Evolutionary conservation across 2,113 vertebrate species (phyloP), one percentile per base, ranked within the genome.

Genomic region (Anhinga anhinga): DNA sequence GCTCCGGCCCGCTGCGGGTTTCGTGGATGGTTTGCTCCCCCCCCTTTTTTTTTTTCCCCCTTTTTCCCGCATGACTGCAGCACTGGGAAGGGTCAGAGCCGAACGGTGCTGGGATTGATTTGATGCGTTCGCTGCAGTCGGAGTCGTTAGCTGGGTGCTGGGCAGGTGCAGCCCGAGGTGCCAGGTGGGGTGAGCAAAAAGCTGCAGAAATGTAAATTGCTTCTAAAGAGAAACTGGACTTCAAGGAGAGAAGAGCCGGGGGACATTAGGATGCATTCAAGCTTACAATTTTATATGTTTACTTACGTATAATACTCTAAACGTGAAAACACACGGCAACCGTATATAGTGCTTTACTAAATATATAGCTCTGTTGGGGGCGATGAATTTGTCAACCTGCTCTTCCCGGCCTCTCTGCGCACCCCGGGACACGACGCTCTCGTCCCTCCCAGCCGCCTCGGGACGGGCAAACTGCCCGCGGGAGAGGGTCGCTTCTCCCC

Each of bases 371-470:
- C 40, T 0, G 2, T 1, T 16, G 65, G 29, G 25, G 29, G 25
- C 9, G 22, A 8, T 25, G 13, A 3, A 13, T 38, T 49, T 63
- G 55, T 42, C 61, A 29, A 9, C 13, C 26, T n/a, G 26, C 45
- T 38, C 45, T 9, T 47, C n/a, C 36, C 1, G 3, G 25, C 10
- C 49, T 8, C 49, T 16, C 27, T 25, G 11, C 21, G 6, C 66
- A 3, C 11, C 7, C 19, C 0, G 0, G 66, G 27, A 45, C 12
- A 1, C 0, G 1, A 5, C 0, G 2, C 23, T 49, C 45, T 17
- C 2, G 0, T 16, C 44, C 38, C 10, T 59, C 47, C 9, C 0
- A 0, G 44, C 42, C 52, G 44, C 38, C 77, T 78, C 0, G 2
- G 59, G 47, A 36, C 0, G 8, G 40, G 17, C 45, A 45, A 62